Evolutionary conservation across 2,888 invertebrate species (phyloP).

Genomic region (Meganola albula): DNA sequence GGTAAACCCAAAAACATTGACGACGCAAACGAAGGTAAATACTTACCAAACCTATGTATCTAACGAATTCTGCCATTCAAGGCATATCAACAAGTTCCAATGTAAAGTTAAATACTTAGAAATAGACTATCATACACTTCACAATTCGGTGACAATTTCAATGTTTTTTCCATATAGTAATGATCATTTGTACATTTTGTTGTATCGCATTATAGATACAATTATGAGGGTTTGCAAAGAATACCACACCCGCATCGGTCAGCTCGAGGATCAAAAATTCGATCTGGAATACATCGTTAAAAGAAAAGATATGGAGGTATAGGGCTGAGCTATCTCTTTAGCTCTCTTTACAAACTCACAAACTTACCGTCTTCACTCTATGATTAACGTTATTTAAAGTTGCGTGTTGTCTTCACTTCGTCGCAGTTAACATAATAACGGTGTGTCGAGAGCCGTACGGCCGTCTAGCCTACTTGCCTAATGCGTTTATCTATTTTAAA

Average conservation of each 20-base stretch:
- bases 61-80: too few species aligned
- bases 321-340: conserved; percentile 54
- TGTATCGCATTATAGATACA: conserved; percentile 82
- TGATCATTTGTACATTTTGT: too few species aligned
- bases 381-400: conserved; percentile 60
- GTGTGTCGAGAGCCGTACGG: conserved; percentile 41
- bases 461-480: conserved; percentile 49
- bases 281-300: conserved; percentile 99
- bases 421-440: conserved; percentile 52
- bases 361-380: conserved; percentile 56
- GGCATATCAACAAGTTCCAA: conserved; percentile 17
- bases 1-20: conserved; percentile 94
- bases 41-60: conserved; percentile 11
- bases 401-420: conserved; percentile 63
- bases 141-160: conserved; percentile 33
- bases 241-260: conserved; percentile 91
- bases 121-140: conserved; percentile 38
- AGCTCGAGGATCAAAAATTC: conserved; percentile 96
- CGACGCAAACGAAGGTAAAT: conserved; percentile 94
- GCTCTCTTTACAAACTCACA: conserved; percentile 64
- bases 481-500: conserved; percentile 57
- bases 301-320: conserved; percentile 99
- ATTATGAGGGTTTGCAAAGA: conserved; percentile 86
- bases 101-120: conserved; percentile 19
- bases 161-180: too few species aligned